Conservation (phyloP, 2,797 vertebrate species). For the Typhlichthys eigenmanni region DNA sequence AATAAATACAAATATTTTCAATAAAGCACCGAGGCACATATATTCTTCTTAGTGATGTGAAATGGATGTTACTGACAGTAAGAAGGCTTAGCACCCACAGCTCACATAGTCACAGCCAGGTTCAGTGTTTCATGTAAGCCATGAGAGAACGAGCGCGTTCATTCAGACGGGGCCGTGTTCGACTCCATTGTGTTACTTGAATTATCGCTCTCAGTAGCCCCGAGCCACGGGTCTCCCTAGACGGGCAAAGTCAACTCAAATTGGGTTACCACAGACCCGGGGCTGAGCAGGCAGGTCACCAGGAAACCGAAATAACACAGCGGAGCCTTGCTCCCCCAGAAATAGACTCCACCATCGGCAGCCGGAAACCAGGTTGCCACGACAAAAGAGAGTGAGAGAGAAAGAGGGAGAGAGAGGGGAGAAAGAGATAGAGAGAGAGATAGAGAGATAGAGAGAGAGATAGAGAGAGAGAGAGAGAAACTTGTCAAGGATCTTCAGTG, state of each 20-base stretch:
- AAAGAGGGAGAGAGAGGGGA: constrained; percentile 6
- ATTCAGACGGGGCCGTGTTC: constrained; percentile 36
- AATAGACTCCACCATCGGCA: constrained; percentile 62
- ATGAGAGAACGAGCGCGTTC: constrained; percentile 1
- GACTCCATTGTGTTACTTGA: constrained; percentile 72
- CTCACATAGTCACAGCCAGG: not conserved
- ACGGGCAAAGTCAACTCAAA: constrained; percentile 79
- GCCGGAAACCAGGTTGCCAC: constrained; percentile 68
- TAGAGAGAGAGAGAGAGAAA: constrained; percentile 14
- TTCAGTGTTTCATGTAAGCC: not conserved
- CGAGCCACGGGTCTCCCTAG: constrained; percentile 66
- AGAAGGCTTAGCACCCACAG: not conserved
- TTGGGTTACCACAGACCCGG: constrained; percentile 77
- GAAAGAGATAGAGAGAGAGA: not conserved
- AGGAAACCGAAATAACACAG: constrained; percentile 76
- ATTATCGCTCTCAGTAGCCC: constrained; percentile 63
- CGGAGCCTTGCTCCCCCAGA: constrained; percentile 60
- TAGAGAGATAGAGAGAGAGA: constrained; percentile 9
- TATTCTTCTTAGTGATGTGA: no score
- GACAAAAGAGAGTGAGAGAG: constrained; percentile 20
- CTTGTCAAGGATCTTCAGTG: constrained; percentile 45
- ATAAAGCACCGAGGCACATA: no score
- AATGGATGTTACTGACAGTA: no score
- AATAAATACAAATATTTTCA: no score
- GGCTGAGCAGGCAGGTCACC: constrained; percentile 71